Evolutionary conservation across 1,140 invertebrate genomes (phyloP), one percentile per base, ranked within the genome.

Genomic region (Aphaenogaster ashmeadi): DNA sequence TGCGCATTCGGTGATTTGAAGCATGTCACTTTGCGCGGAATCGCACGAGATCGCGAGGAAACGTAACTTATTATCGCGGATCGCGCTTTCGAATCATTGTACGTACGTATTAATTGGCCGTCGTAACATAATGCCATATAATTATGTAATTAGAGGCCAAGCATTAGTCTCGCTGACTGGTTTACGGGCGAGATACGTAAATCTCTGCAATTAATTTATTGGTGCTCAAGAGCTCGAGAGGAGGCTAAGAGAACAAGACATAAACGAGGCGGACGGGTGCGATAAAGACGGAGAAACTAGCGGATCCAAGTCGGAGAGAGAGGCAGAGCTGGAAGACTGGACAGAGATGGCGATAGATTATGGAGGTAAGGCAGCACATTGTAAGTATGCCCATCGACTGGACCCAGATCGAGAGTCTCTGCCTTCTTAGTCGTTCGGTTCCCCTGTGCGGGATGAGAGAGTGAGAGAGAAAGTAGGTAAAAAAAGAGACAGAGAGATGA

Each of bases 151-250:
- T 95, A 95, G 93, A 92, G 81, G 86, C 88, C 91, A 87, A 81
- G 90, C 92, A 93, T 93, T 94, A 94, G 93, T 92, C 91, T 90
- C 92, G 93, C 86, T 93, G 94, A 95, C 93, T 95, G 92, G 91
- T 94, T 95, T 95, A 94, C 90, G 87, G 89, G 91, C 88, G 90
- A 93, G 94, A 95, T 94, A 94, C 94, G 93, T 94, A 94, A 94
- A 95, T 94, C 94, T 94, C 91, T 33, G 92, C 88, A 92, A 95
- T 95, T 94, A 94, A 95, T 94, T 95, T 94, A 95, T 94, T 94
- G 93, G 91, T 81, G 78, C 89, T 88, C 86, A 72, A 21, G 86
- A 87, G 60, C 13, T 62, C 56, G 89, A 80, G 81, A 69, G 66
- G 56, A 81, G 72, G 64, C 50, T 58, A 58, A 62, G 80, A 84